These are phyloP conservation scores for Pelvicachromis taeniatus DNA, from an alignment of 2,113 vertebrate species.

Conservation along the genomic window DNA sequence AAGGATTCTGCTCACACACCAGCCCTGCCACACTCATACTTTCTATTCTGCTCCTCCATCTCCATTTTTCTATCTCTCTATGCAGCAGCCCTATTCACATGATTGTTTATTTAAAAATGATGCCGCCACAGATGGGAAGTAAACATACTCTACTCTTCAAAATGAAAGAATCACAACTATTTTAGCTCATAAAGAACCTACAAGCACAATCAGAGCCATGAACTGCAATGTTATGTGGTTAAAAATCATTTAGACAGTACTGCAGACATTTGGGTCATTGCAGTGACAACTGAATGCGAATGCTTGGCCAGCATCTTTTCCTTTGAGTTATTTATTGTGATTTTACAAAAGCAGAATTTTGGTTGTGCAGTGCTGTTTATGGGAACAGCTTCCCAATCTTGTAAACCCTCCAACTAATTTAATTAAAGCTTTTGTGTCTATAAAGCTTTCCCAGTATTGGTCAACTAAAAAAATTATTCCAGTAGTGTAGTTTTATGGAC, in stretches of 20 bases:
- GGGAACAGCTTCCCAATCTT: constrained; percentile 20
- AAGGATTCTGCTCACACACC: constrained; percentile 75
- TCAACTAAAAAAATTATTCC: constrained; percentile 27
- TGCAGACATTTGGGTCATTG: not conserved
- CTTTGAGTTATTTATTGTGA: not conserved
- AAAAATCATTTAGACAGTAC: not conserved
- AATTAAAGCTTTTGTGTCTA: constrained; percentile 44
- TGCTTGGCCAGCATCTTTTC: not conserved
- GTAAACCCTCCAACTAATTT: constrained; percentile 38
- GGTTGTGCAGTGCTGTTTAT: not conserved
- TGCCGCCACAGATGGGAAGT: not conserved
- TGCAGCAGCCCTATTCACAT: not conserved
- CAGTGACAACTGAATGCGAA: not conserved
- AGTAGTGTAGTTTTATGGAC: not conserved
- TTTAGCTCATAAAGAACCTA: not conserved
- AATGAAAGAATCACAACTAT: not conserved
- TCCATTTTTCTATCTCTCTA: not conserved
- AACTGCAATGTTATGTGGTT: not conserved
- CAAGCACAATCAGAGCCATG: not conserved
- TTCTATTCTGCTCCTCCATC: not conserved
- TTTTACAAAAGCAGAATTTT: constrained; percentile 7
- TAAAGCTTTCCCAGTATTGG: constrained; percentile 18
- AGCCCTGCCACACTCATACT: constrained; percentile 53
- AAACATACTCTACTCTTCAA: not conserved
- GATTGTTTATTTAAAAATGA: not conserved